These are phyloP conservation scores for Platyrinchus mystaceus DNA, from an alignment of 2,797 vertebrate species.

Conservation along the genomic window DNA sequence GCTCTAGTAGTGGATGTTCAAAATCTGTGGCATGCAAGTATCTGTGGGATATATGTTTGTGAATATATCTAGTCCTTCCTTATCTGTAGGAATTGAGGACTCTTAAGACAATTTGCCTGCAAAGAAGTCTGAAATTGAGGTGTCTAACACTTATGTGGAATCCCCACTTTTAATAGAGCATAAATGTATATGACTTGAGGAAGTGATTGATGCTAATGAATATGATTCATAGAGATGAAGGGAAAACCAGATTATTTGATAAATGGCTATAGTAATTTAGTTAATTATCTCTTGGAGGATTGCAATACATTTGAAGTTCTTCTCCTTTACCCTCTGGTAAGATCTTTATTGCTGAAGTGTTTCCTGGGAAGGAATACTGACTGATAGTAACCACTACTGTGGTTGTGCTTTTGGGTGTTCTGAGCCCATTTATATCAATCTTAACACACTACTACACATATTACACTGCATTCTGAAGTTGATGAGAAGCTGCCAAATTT, in stretches of 20 bases:
- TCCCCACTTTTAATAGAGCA: slow-evolving; percentile 36
- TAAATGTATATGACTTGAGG: slow-evolving; percentile 63
- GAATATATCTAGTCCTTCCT: background rate
- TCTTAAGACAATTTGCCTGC: background rate
- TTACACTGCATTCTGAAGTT: background rate
- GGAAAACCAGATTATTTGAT: slow-evolving; percentile 68
- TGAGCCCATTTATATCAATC: background rate
- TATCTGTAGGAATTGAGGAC: background rate
- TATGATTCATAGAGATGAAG: slow-evolving; percentile 62
- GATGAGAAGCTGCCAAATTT: background rate
- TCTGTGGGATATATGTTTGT: background rate
- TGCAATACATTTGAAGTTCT: slow-evolving; percentile 66
- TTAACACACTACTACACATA: background rate
- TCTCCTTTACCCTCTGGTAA: slow-evolving; percentile 41
- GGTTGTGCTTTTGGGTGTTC: background rate
- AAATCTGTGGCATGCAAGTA: background rate
- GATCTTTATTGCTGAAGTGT: background rate
- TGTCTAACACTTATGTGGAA: slow-evolving; percentile 37
- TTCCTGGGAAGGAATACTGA: background rate
- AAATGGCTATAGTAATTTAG: slow-evolving; percentile 72
- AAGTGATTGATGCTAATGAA: slow-evolving; percentile 68
- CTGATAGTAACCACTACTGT: background rate
- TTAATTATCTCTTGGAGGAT: slow-evolving; percentile 69
- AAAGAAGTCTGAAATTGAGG: slow-evolving; percentile 54
- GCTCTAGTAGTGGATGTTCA: background rate